Evolutionary conservation across 2,797 vertebrate genomes (phyloP), one percentile per base, ranked within the genome.

Genomic region (Enteromius viviparus): DNA sequence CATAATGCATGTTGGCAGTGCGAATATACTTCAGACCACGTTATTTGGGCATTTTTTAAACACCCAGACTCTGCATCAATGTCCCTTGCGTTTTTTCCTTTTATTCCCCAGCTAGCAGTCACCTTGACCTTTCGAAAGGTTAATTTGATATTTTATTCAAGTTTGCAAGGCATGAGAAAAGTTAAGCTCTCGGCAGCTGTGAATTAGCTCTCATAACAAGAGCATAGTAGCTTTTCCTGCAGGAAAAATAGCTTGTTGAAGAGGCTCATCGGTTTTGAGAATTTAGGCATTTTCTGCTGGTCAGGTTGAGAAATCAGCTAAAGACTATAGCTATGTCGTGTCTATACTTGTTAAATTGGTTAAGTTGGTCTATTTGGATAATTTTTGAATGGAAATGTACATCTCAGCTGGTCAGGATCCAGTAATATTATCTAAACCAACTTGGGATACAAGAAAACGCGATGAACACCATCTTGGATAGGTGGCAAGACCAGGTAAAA

Each of bases 51-150:
- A 17, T 6, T 69, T 74, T 83, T 83, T 64, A n/a, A 51, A 47
- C 49, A 47, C 47, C 49, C 42, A 17, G 17, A 10, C 45, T 71
- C 29, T 70, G 51, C 51, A 21, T 71, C 72, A 79, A 32, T 0
- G 47, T 82, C 83, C 83, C 76, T 3, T 74, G 78, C 75, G 82
- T 70, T 81, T 78, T 78, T 37, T n/a, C 8, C 19, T 81, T 83
- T 78, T 23, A 32, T 75, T 80, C 23, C 60, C 37, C 14, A 69
- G 51, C 78, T 76, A 65, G 49, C 58, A 32, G 49, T 82, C 66
- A 79, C 86, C 69, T 87, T 84, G 79, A 77, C 87, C 84, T 86
- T 88, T 85, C 15, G 8, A 85, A 87, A 82, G 69, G 87, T 60
- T 85, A 84, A 88, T 84, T 79, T 65, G 23, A 77, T 82, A 69